Conservation (phyloP, 92 coral and sea anemone species). For the Zoanthus sansibaricus region DNA sequence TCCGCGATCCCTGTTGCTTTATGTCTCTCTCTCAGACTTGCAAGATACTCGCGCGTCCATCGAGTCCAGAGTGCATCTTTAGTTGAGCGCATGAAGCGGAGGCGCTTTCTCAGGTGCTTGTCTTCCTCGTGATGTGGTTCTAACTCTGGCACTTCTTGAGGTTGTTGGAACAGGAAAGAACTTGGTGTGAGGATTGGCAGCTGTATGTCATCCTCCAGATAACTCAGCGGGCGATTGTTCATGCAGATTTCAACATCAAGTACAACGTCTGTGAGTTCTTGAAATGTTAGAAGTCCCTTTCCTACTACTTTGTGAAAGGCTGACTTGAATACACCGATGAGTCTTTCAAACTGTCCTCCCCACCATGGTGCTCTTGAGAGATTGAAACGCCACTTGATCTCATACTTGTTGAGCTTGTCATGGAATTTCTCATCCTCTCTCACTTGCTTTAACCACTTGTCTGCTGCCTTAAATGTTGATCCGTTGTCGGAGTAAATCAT, state of each 20-base stretch:
- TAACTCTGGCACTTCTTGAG: slow-evolving; percentile 36
- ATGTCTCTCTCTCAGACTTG: slow-evolving; percentile 39
- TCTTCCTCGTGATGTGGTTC: slow-evolving; percentile 18
- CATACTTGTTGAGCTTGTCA: slow-evolving; percentile 9
- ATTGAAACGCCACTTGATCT: slow-evolving; percentile 50
- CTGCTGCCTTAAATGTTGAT: slow-evolving; percentile 34
- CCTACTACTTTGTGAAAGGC: slow-evolving; percentile 40
- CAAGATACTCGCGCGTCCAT: slow-evolving; percentile 49
- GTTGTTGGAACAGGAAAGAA: slow-evolving; percentile 41
- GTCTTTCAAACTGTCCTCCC: slow-evolving; percentile 52
- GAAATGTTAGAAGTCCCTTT: slow-evolving; percentile 36
- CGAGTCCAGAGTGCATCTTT: slow-evolving; percentile 54
- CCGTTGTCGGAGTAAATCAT: slow-evolving; percentile 50
- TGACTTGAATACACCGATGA: slow-evolving; percentile 48
- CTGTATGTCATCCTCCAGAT: slow-evolving; percentile 43
- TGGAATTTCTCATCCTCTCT: slow-evolving; percentile 14
- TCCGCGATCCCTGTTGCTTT: slow-evolving; percentile 25
- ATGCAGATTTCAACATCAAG: slow-evolving; percentile 41
- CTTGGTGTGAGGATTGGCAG: slow-evolving; percentile 42
- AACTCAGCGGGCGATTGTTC: slow-evolving; percentile 41
- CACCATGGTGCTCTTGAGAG: slow-evolving; percentile 36
- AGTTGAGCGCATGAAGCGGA: slow-evolving; percentile 27
- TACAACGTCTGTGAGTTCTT: slow-evolving; percentile 45
- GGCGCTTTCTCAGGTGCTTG: slow-evolving; percentile 40
- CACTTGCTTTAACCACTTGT: slow-evolving; percentile 33